Percentiles rank a stretch among this genome's conserved stretches.
Evolutionary conservation across 37 sponge, comb jelly and placozoan genomes (phyloP).

Genomic region (Chondrosia reniformis): DNA sequence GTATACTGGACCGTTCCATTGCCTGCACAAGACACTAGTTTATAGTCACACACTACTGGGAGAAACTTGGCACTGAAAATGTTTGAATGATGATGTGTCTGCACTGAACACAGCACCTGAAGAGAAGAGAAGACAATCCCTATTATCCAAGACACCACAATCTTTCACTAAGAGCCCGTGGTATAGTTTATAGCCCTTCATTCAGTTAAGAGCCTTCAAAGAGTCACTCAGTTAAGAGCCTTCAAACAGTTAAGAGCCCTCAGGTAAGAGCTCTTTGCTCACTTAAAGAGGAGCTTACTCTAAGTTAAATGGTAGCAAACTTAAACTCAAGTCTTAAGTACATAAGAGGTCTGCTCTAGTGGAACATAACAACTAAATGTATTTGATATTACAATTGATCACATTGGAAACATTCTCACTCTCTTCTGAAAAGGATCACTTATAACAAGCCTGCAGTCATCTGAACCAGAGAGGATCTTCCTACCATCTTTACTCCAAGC

Average conservation of each 20-base stretch:
- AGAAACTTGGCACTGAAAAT: slow-evolving; percentile 90
- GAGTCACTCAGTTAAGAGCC: no score
- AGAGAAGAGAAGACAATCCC: not conserved
- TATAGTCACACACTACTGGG: slow-evolving; percentile 37
- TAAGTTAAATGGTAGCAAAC: no score
- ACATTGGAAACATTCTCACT: no score
- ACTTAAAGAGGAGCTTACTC: no score
- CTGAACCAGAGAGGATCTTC: slow-evolving; percentile 72
- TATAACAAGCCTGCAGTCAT: slow-evolving; percentile 82
- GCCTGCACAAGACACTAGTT: slow-evolving; percentile 87
- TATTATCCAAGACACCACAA: not conserved
- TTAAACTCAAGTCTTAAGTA: not conserved
- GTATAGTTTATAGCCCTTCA: no score
- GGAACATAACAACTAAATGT: not conserved
- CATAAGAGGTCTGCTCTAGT: not conserved
- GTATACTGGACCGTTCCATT: slow-evolving; percentile 72
- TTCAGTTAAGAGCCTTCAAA: no score
- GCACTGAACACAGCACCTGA: slow-evolving; percentile 36
- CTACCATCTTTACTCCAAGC: slow-evolving; percentile 69
- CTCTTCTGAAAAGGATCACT: slow-evolving; percentile 32
- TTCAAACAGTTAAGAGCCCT: no score
- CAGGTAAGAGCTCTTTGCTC: no score
- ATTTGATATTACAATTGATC: no score
- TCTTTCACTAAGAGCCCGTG: not conserved
- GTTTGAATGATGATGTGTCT: slow-evolving; percentile 68